Evolutionary conservation across 2,888 invertebrate genomes (phyloP), one percentile per base, ranked within the genome.

Genomic region (Caenorhabditis afra): DNA sequence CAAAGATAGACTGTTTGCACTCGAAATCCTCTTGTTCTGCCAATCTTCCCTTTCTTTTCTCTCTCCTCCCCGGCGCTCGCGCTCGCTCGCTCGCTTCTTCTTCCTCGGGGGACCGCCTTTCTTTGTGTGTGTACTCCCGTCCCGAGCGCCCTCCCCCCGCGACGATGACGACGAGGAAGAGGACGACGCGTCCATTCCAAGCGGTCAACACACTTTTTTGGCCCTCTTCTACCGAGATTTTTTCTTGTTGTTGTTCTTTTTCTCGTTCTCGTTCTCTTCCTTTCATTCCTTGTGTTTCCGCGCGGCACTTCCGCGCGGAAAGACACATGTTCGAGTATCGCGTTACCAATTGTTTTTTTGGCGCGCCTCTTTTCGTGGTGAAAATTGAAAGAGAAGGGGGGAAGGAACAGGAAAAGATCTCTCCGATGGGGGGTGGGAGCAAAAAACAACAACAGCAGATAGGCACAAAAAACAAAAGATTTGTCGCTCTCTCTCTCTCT

Each of bases 1-100:
- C 61, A 65, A 59, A 62, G 49, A 35, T 12, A 65, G 70, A 71
- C 71, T 71, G 71, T 71, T 71, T 71, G 71, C 71, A 66, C 74
- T 74, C 74, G 61, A 66, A 61, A 66, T 74, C 66, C 65, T 70
- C 65, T 70, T 76, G 59, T 64, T 68, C 70, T 58, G 29, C 29
- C 29, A 3, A 29, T 55, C 49, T 23, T 20, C 55, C 44, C 16
- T 22, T 53, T 37, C 47, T 47, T 44, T 45, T 45, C 20, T 52
- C 50, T 52, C 35, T 59, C 64, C 45, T 50, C n/a, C n/a, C 67
- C 62, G 57, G 39, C 55, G 45, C 47, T 53, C 59, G 37, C 16
- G n/a, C n/a, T n/a, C n/a, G n/a, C n/a, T n/a, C n/a, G n/a, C n/a
- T n/a, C n/a, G n/a, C n/a, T 29, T 29, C 18, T 52, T 41, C 53